A percentile compares a stretch with the other conserved stretches of the same genome.
These are phyloP conservation scores for Scolopax mira DNA, from an alignment of 2,113 vertebrate genomes.

Conservation along the genomic window DNA sequence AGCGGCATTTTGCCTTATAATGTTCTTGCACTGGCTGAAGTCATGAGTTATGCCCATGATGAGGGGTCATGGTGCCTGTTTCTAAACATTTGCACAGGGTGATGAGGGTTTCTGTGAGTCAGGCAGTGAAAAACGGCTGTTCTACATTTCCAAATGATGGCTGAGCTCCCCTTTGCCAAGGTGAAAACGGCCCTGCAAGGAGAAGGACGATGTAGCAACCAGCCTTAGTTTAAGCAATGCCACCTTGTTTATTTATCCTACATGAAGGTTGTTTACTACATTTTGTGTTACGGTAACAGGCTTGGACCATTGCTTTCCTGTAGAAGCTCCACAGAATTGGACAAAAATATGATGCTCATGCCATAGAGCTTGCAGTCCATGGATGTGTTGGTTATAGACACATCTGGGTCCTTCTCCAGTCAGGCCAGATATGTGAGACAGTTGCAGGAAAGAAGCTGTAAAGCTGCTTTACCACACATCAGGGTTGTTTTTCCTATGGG, in stretches of 20 bases:
- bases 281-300: not conserved
- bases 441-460: not conserved
- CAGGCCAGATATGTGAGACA: not conserved
- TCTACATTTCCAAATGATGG: not conserved
- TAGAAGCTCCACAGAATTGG: not conserved
- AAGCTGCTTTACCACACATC: not conserved
- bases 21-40: not conserved
- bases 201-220: not conserved
- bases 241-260: not conserved
- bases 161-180: not conserved
- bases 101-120: not conserved
- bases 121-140: not conserved
- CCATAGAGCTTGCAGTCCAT: not conserved
- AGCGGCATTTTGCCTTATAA: not conserved
- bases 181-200: not conserved
- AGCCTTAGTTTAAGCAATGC: not conserved
- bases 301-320: not conserved
- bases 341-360: fast-evolving
- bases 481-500: not conserved
- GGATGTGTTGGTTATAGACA: not conserved
- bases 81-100: not conserved
- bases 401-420: not conserved
- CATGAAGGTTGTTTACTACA: not conserved
- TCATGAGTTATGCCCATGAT: fast-evolving
- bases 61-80: not conserved